Percentiles rank a stretch among this genome's conserved stretches.
Evolutionary conservation across 2,113 vertebrate species (phyloP).

Genomic region (Axis porcinus): DNA sequence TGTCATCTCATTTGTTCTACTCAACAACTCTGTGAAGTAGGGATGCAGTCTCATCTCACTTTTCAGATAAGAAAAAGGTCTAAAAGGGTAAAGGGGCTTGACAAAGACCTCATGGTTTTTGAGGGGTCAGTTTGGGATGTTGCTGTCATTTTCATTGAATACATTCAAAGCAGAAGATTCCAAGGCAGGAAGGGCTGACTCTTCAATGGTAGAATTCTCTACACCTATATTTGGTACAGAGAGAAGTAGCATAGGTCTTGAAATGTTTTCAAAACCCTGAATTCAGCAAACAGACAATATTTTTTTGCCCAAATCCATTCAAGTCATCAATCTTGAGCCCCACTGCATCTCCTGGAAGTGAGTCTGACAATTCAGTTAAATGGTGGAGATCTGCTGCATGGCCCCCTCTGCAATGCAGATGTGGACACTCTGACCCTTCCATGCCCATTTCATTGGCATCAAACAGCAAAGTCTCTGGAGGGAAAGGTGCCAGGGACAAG

Average conservation of each 20-base stretch:
- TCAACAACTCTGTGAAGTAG: background rate
- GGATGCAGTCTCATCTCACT: background rate
- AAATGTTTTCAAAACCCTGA: background rate
- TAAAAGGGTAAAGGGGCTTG: background rate
- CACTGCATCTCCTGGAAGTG: background rate
- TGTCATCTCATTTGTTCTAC: background rate
- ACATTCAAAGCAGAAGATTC: background rate
- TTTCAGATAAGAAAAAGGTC: background rate
- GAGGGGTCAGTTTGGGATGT: background rate
- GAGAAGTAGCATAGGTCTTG: background rate
- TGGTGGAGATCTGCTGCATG: background rate
- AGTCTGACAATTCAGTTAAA: background rate
- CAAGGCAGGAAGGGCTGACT: background rate
- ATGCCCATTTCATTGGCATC: background rate
- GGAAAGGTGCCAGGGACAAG: background rate
- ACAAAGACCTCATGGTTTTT: accelerated
- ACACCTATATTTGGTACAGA: background rate
- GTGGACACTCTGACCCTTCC: background rate
- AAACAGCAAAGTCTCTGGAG: background rate
- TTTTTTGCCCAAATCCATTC: background rate
- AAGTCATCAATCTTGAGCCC: background rate
- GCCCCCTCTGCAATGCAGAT: background rate
- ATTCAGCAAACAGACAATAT: background rate
- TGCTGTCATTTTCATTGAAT: background rate
- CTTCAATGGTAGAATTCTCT: background rate